Evolutionary conservation across 2,113 vertebrate species (phyloP), one percentile per base, ranked within the genome.

Genomic region (Trinectes maculatus): DNA sequence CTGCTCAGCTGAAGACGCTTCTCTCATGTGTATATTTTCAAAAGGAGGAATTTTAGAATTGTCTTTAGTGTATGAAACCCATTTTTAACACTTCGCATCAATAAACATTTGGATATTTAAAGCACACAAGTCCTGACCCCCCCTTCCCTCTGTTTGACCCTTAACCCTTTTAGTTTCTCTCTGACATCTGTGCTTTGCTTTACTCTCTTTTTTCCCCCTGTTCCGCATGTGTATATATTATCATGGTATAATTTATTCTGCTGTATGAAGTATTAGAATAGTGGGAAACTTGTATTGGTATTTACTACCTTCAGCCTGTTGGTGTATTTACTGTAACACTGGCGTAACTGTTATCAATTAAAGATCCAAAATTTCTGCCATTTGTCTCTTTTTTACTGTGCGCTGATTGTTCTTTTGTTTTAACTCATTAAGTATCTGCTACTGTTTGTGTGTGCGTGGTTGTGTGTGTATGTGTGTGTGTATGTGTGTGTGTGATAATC

Each of bases 171-270:
- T 87, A 89, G 88, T 87, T 62, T 91, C 91, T 87, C 88, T 81
- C 83, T 95, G 88, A 92, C 93, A 92, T 93, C 93, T 83, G 90
- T 96, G 92, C 94, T 94, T 90, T 91, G 86, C 89, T 93, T 94
- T 86, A 87, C 88, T 93, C 92, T 93, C 87, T 89, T 49, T 93
- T 94, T 83, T 31, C 16, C 39, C 12, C 18, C 29, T 56, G 90
- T 91, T 94, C 67, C 79, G 92, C 89, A 89, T 90, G 93, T 95
- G 91, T 96, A 93, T 94, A 96, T 95, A 94, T 96, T 95, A 94
- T 93, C 95, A 91, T 95, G 91, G 95, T 95, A 96, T 99, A 99
- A 99, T 98, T 99, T 99, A 99, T 99, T 98, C 96, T 97, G 96
- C 96, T 97, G 94, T 98, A 95, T 95, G 95, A 95, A 95, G 93